Evolutionary conservation across 2,888 invertebrate species (phyloP), one percentile per base, ranked within the genome.

Genomic region (Galeruca laticollis): DNA sequence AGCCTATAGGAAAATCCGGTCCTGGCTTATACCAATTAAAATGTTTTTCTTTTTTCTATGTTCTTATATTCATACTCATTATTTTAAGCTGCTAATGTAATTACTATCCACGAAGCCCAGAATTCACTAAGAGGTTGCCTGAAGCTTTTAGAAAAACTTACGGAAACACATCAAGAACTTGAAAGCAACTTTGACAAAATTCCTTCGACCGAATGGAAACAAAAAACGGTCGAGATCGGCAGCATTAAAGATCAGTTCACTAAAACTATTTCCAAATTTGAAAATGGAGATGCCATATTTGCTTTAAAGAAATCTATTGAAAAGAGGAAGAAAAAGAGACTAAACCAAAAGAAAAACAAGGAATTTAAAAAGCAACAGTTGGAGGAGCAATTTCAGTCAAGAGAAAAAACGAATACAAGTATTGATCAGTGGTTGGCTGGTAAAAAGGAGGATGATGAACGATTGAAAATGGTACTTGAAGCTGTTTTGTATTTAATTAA

Each of bases 351-450:
- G 78, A 84, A 88, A 74, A 82, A 86, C 73, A 82, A 88, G 69
- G 76, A 87, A 73, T 87, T 88, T 75, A 86, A 87, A 52, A 81
- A 84, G 37, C 77, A 81, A 43, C 84, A 85, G 60, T 80, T 77
- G 51, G 86, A 86, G 65, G 81, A 85, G 73, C 83, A 75, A 40
- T 57, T 69, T n/a, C 47, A 72, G 11, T 60, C 66, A 51, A 83
- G 87, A 66, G 82, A 86, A 72, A 88, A 89, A 75, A 84, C 87
- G 63, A 89, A 92, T 69, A 85, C 88, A 64, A 86, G 89, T 73
- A 90, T 92, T 75, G 91, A 94, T 85, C 87, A 88, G 56, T 91
- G 92, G 87, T 85, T 93, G 71, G 88, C 89, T 73, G 88, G 88
- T 70, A 90, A 91, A 80, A 88, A 90, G 76, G 89, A 91, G 79